Base-by-base conservation (phyloP, 2,113 vertebrate species). In the Ceyx melanurus region DNA sequence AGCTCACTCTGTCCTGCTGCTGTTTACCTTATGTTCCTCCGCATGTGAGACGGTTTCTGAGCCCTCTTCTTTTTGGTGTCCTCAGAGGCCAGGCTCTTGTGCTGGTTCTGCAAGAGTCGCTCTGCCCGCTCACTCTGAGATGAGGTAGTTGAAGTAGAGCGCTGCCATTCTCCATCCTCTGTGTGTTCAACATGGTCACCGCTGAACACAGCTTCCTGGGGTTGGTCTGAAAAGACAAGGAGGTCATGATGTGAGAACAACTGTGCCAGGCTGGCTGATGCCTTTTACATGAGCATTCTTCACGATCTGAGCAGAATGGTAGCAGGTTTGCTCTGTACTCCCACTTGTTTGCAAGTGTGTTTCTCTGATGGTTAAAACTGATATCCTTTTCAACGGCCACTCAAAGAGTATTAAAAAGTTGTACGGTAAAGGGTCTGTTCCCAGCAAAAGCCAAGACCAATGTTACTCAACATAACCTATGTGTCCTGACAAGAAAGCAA, bases 1-100 rank as follows among this genome's bases (percentile, higher is more conserved):
- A 62, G 43, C 12, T 62, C 53, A 35, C 79, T 40, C 86, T 61
- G 48, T 54, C 58, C 57, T 86, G 48, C 37, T 88, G 80, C 51
- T 78, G 64, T 94, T 93, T 89, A 99, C 99, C 99, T 98, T 97
- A 99, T 99, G 94, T 99, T 99, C 93, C 99, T 99, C 97, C 99
- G 98, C 98, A 99, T 98, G 96, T 99, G 98, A 96, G 98, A 97
- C 74, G 98, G 98, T 97, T 99, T 99, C 82, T 94, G 97, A 98
- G 96, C 97, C 97, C 94, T 97, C 97, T 98, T 98, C 97, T 99
- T 99, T 98, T 98, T 99, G 97, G 98, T 98, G 95, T 98, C 98
- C 82, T 98, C 97, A 54, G 97, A 97, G 89, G 96, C 90, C 88
- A 98, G 97, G 97, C 96, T 98, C 84, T 97, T 97, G 96, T 98